A percentile compares a stretch with the other conserved stretches of the same genome.
Evolutionary conservation across 2,888 invertebrate genomes (phyloP).

Genomic region (Cephus pygmeus): DNA sequence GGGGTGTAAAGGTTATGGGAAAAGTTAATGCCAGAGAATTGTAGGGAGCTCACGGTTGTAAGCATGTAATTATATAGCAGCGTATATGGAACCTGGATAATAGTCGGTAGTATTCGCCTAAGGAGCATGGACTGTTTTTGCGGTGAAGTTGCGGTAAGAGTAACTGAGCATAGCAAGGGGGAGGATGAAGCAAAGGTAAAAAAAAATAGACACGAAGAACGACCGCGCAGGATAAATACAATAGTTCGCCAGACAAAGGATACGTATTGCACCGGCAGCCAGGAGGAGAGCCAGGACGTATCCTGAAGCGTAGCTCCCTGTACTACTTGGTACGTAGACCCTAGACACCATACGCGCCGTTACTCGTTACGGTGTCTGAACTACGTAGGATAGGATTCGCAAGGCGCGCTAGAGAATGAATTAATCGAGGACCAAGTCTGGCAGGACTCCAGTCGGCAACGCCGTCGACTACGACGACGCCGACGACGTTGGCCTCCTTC

Average conservation of each 20-base stretch:
- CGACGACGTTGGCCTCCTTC: constrained; percentile 7
- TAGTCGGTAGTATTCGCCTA: neutral
- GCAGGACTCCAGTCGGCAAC: constrained; percentile 34
- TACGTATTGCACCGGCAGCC: neutral
- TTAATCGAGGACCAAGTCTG: constrained; percentile 39
- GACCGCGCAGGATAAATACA: constrained; percentile 4
- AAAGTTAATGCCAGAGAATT: neutral
- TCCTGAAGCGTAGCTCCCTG: constrained; percentile 1
- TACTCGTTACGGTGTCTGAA: constrained; percentile 28
- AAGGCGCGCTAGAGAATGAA: constrained; percentile 27
- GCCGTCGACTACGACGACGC: neutral
- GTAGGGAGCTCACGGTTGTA: neutral
- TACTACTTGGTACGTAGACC: constrained; percentile 17
- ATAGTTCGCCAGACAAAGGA: constrained; percentile 4
- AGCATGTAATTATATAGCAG: neutral
- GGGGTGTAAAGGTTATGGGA: neutral
- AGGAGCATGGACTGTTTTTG: neutral
- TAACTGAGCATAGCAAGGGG: neutral
- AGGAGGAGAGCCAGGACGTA: neutral
- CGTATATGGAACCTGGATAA: neutral
- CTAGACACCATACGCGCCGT: constrained; percentile 9
- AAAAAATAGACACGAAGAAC: neutral
- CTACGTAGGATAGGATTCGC: neutral
- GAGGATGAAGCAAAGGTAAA: neutral
- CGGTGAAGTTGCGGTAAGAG: neutral